These are phyloP conservation scores for Chaenocephalus aceratus DNA, from an alignment of 2,113 vertebrate species.

Conservation along the genomic window DNA sequence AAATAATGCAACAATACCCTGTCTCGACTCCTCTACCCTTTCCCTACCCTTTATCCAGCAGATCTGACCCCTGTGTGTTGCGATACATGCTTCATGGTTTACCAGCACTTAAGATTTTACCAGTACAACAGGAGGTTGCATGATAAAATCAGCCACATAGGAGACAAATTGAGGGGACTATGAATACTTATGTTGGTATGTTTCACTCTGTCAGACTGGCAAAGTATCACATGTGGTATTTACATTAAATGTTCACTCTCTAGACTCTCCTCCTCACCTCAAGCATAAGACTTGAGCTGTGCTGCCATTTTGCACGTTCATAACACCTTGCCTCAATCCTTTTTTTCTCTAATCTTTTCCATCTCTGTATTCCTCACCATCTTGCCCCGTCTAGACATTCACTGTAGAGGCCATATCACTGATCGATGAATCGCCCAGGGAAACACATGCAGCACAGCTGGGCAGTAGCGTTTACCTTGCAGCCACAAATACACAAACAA, in stretches of 20 bases:
- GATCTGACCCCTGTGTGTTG: conserved; percentile 14
- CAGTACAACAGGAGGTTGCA: conserved; percentile 35
- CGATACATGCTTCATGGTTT: conserved; percentile 42
- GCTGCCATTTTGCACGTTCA: conserved; percentile 10
- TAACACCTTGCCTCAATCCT: conserved; percentile 3
- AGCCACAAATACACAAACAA: conserved; percentile 43
- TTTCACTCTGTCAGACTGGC: conserved; percentile 31
- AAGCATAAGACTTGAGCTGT: conserved; percentile 1
- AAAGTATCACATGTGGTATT: conserved; percentile 17
- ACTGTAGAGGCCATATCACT: conserved; percentile 53
- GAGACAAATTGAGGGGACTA: conserved; percentile 30
- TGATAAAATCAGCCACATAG: conserved; percentile 32
- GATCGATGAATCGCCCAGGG: conserved; percentile 74
- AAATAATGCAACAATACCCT: conserved; percentile 31
- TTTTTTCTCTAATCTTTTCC: conserved; percentile 26
- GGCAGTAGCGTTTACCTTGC: conserved; percentile 41
- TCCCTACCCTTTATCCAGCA: neutral
- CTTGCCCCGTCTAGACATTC: conserved; percentile 66
- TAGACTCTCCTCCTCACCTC: neutral
- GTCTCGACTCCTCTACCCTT: neutral
- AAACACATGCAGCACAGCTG: conserved; percentile 60
- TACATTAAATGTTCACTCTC: conserved; percentile 11
- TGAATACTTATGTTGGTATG: conserved; percentile 62
- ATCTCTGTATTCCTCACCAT: conserved; percentile 42
- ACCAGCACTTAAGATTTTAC: conserved; percentile 26